Evolutionary conservation across 2,797 vertebrate species (phyloP).

Genomic region (Loriculus beryllinus): DNA sequence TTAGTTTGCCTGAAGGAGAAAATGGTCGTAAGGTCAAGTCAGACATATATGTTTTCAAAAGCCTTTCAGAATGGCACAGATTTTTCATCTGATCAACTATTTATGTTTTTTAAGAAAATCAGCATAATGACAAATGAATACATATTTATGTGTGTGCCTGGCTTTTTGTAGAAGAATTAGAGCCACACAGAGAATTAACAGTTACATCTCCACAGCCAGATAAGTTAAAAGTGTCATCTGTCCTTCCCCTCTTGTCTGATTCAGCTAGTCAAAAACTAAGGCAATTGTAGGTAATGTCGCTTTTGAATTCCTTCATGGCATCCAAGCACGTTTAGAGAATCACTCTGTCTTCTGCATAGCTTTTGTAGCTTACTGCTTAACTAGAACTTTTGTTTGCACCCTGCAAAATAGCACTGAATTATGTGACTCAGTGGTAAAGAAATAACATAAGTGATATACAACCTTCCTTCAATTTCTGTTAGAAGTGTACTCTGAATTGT

Average conservation of each 20-base stretch:
- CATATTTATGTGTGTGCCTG: neutral
- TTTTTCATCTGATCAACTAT: constrained; percentile 10
- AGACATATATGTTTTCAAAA: constrained; percentile 26
- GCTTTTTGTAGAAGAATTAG: neutral
- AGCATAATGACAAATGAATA: neutral
- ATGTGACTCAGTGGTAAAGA: neutral
- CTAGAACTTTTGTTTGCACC: constrained; percentile 1
- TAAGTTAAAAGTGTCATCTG: neutral
- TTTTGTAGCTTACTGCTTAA: constrained; percentile 13
- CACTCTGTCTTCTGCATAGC: neutral
- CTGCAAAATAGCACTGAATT: neutral
- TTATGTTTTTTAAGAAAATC: neutral
- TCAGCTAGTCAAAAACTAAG: neutral
- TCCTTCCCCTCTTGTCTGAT: neutral
- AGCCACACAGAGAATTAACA: neutral
- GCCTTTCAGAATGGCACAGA: constrained; percentile 17
- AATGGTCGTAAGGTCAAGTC: constrained; percentile 37
- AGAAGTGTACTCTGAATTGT: neutral
- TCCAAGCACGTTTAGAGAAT: neutral
- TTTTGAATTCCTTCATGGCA: neutral
- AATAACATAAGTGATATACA: neutral
- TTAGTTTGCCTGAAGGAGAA: constrained; percentile 48
- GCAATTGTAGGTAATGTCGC: neutral
- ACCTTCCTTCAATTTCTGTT: neutral
- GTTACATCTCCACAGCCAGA: neutral